Evolutionary conservation across 2,888 invertebrate genomes (phyloP), one percentile per base, ranked within the genome.

Genomic region (Penaeus monodon): DNA sequence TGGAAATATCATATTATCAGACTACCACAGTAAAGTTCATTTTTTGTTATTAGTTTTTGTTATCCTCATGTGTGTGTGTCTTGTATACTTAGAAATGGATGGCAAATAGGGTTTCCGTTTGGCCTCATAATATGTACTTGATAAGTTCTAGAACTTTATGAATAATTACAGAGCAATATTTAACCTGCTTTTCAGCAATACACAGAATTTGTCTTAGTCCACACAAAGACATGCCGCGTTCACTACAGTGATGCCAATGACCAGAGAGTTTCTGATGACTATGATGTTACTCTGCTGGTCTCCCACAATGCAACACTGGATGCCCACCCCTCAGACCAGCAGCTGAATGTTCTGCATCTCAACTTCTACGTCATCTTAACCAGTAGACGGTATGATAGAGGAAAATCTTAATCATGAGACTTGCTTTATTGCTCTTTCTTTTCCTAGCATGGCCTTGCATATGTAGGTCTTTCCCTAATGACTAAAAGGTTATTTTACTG

Each of bases 271-370:
- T 94, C 94, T 0, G 95, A 95, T 89, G 95, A 95, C 91, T 95
- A 95, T 92, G 95, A 95, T 91, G 94, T 95, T 29, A 95, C 95
- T 0, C 92, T 95, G 68, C 94, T 96, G 27, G 94, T 95, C 64
- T 94, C 94, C n/a, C 94, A 94, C 90, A 93, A 93, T 86, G 89
- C 88, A 85, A 91, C 90, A 76, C 90, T 85, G 79, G 80, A 88
- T n/a, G 87, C 80, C 27, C 65, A 82, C 44, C 91, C 68, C 91
- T 92, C 89, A 91, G 90, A 90, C 88, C 91, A 90, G 91, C 86
- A 92, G 91, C 80, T 93, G 91, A 90, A 93, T 81, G 91, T 92
- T 77, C 92, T 95, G 24, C 92, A 93, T 88, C 92, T 95, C 63
- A 94, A 94, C 91, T 95, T 94, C 91, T 95, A 94, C 91, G 92